Percentiles rank a stretch among this genome's conserved stretches.
phyloP scores from a whole-genome alignment of 1,140 invertebrate genomes.

The Bilobella aurantiaca region DNA sequence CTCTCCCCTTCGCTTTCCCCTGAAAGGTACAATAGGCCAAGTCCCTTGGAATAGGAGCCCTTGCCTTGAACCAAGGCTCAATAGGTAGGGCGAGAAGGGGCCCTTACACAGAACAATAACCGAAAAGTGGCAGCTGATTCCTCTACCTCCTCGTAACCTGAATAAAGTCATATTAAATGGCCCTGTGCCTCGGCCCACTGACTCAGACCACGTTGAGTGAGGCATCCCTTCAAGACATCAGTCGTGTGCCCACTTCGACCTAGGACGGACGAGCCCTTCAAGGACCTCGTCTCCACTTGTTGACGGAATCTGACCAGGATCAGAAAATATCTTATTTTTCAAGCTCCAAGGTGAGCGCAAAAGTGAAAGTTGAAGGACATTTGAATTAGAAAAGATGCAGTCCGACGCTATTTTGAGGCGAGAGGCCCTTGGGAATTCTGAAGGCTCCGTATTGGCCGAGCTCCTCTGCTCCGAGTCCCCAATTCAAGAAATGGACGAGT shows the following conservation, averaged over 20 bases:
- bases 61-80: too few relatives aligned
- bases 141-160: not conserved
- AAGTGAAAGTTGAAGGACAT: not conserved
- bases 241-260: slow-evolving; percentile 26
- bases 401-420: slow-evolving; percentile 13
- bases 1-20: too few relatives aligned
- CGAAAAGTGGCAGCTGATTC: slow-evolving; percentile 28
- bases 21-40: too few relatives aligned
- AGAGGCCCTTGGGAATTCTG: slow-evolving; percentile 23
- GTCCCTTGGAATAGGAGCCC: too few relatives aligned
- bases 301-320: slow-evolving; percentile 1
- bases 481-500: slow-evolving; percentile 19
- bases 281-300: slow-evolving; percentile 18
- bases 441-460: slow-evolving; percentile 31
- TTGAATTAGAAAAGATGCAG: slow-evolving; percentile 24
- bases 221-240: slow-evolving; percentile 9
- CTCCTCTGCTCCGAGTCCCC: slow-evolving; percentile 32
- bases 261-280: slow-evolving; percentile 7
- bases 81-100: not conserved
- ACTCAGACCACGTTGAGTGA: not conserved
- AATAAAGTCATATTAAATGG: slow-evolving; percentile 9
- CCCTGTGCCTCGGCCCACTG: not conserved
- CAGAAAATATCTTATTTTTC: not conserved
- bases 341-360: not conserved
- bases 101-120: not conserved